Evolutionary conservation across 2,113 vertebrate genomes (phyloP).

Genomic region (Calidris pygmaea): DNA sequence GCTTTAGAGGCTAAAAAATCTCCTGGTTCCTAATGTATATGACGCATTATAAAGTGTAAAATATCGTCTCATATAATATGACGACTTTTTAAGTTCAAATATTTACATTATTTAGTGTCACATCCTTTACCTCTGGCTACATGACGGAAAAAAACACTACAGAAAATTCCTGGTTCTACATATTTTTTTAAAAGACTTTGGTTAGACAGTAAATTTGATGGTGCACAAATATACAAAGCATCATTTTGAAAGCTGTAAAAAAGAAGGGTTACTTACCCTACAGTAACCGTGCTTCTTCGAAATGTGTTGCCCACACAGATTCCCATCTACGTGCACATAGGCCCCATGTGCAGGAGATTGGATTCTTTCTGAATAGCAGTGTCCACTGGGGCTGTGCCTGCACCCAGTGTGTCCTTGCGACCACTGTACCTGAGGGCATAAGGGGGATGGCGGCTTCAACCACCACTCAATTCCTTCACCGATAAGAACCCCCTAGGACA

Average conservation of each 20-base stretch:
- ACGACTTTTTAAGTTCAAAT: not conserved
- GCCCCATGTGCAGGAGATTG: constrained; percentile 70
- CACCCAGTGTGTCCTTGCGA: constrained; percentile 73
- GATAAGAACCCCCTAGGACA: constrained; percentile 54
- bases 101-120: not conserved
- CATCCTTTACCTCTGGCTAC: not conserved
- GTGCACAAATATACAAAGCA: constrained; percentile 52
- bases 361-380: constrained; percentile 73
- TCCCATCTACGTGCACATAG: constrained; percentile 71
- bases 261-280: constrained; percentile 72
- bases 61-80: not conserved
- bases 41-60: not conserved
- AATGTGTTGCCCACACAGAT: constrained; percentile 73
- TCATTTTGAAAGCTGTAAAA: constrained; percentile 64
- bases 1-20: not conserved
- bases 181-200: not conserved
- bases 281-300: constrained; percentile 73
- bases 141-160: not conserved
- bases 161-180: not conserved
- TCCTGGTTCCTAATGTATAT: not conserved
- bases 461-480: constrained; percentile 67
- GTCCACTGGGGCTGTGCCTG: constrained; percentile 72
- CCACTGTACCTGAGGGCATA: constrained; percentile 73
- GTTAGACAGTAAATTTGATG: not conserved
- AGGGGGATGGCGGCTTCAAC: constrained; percentile 72